Base-by-base conservation (phyloP, 2,797 vertebrate genomes). In the Bovichtus variegatus region DNA sequence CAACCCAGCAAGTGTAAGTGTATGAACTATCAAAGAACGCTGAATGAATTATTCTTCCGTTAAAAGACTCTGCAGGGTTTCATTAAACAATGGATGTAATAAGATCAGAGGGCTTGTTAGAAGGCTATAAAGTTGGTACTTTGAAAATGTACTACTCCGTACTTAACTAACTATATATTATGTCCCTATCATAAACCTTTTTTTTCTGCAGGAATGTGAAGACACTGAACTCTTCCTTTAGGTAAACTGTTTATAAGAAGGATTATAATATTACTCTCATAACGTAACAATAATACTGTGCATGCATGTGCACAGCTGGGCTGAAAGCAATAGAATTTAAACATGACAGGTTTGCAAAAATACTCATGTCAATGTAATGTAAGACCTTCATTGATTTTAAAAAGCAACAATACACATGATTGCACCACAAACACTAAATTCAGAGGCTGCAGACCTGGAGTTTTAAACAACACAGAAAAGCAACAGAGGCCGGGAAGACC, bases 1-100 rank as follows among this genome's bases (percentile, higher is more conserved):
- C 36, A 76, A 46, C 58, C 46, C 57, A 69, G 49, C 65, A 57
- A 74, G 78, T 74, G 81, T 81, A 78, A 80, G 72, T 75, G 82
- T 85, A 60, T 43, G 23, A 82, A 76, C 55, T 74, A 83, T 72
- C 55, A 83, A 74, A 82, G 60, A 69, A 72, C 6, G 6, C 29
- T 59, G 34, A 71, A 70, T 41, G 43, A 55, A 83, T 86, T 75
- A 73, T 41, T 21, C 23, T 79, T 3, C n/a, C 58, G 4, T 57
- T 61, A 62, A 67, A 51, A 59, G 47, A 38, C 71, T 71, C 64
- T 50, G 34, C 70, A 44, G 63, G 72, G 61, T 74, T 29, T 78
- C 13, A 44, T 50, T 72, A 16, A 75, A 77, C 40, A 72, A 38
- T 25, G 2, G 18, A 70, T 79, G 18, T 55, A 70, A 54, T 68